Evolutionary conservation across 1,140 invertebrate genomes (phyloP), one percentile per base, ranked within the genome.

Genomic region (Lasioglossum albipes): DNA sequence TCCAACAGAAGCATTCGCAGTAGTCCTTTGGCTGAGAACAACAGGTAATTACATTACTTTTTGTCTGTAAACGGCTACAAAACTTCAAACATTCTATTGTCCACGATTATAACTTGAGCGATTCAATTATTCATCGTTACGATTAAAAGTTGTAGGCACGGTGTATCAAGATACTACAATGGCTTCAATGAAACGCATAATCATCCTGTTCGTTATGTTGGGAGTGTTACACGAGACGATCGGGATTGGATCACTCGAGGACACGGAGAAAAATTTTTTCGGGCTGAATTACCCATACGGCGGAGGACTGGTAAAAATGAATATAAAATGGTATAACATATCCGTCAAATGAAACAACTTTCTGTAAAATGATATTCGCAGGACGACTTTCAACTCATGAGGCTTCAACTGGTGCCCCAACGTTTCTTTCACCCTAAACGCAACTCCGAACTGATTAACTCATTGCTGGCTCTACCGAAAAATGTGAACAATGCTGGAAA

Each of bases 391-490:
- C 88, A 92, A 64, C 70, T 91, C 45, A 79, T 89, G 0, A 92
- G 84, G 78, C 59, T 92, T 49, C 62, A 91, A 12, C 27, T 90
- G 42, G 22, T 85, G 20, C 88, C 90, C 16, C 89, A 85, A 36
- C 88, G 89, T 9, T 80, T 89, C 9, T 91, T 83, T 52, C 88
- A 92, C 81, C 68, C 83, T 1, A 96, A 97, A 89, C 94, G 96
- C 10, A 97, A 96, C 87, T 96, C 95, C 0, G 96, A 96, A 85
- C 91, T 97, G 7, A 97, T 96, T 75, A 97, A 97, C 86, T 96
- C 96, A 2, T 91, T 97, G 2, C 89, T 97, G 1, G 95, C 95
- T 42, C 88, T 96, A 45, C 96, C 96, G 18, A 96, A 96, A 84
- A 95, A 95, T 77, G 95, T 96, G 94, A 95, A 96, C 81, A 96